phyloP scores from a whole-genome alignment of 2,888 invertebrate genomes.

The Gortyna flavago region DNA sequence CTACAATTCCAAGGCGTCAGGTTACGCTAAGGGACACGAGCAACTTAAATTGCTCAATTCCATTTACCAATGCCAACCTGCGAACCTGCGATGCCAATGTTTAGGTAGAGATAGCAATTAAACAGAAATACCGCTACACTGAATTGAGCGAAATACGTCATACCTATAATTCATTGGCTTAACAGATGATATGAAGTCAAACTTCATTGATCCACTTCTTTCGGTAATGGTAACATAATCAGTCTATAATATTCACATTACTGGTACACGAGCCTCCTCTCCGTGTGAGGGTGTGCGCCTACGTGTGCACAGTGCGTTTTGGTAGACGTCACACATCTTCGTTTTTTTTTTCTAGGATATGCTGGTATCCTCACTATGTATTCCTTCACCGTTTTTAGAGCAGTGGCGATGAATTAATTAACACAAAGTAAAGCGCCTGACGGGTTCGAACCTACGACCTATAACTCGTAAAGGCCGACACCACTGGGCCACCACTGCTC shows the following conservation, averaged over 20 bases:
- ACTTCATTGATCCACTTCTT: not conserved
- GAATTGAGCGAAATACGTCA: not conserved
- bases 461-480: not conserved
- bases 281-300: no score
- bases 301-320: no score
- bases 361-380: not conserved
- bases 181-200: not conserved
- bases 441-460: not conserved
- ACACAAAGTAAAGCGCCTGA: not conserved
- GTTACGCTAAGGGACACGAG: not conserved
- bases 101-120: not conserved
- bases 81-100: not conserved
- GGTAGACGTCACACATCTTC: not conserved
- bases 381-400: not conserved
- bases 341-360: not conserved
- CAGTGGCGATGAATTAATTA: not conserved
- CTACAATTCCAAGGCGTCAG: not conserved
- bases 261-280: no score
- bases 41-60: not conserved
- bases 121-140: not conserved
- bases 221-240: not conserved
- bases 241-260: not conserved
- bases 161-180: not conserved
- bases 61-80: no score
- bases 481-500: no score